These are phyloP conservation scores for Psettodes erumei DNA, from an alignment of 2,113 vertebrate genomes.

Conservation along the genomic window DNA sequence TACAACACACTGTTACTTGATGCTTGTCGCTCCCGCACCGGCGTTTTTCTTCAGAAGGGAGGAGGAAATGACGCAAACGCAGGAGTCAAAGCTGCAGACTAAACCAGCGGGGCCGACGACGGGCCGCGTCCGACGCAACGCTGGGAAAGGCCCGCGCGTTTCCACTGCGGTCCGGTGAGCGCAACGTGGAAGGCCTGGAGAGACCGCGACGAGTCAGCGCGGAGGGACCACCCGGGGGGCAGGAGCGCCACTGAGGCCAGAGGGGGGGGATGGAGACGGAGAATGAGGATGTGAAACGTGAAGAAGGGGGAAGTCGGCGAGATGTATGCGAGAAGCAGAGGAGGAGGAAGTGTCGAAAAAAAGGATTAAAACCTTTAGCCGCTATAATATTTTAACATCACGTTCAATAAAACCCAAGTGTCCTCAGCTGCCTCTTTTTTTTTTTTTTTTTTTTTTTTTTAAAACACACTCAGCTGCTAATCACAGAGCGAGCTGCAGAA, in stretches of 20 bases:
- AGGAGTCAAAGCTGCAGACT: slow-evolving; percentile 55
- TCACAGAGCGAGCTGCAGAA: neutral
- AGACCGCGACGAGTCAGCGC: slow-evolving; percentile 4
- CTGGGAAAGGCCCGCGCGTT: slow-evolving; percentile 26
- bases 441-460: too few species aligned
- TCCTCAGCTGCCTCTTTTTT: neutral
- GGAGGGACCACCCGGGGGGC: slow-evolving; percentile 51
- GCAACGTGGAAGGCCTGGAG: slow-evolving; percentile 8
- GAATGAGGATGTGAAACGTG: too few species aligned
- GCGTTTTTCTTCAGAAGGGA: neutral
- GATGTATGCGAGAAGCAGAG: neutral
- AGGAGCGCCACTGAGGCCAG: neutral
- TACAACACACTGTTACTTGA: too few species aligned
- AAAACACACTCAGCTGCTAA: neutral
- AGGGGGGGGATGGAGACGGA: neutral
- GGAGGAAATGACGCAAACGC: neutral
- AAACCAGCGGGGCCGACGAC: slow-evolving; percentile 50
- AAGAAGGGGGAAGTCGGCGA: neutral
- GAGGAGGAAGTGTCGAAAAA: neutral
- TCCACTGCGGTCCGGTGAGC: slow-evolving; percentile 22
- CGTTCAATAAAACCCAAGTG: neutral
- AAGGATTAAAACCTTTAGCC: neutral
- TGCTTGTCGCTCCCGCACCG: too few species aligned
- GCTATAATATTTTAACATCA: neutral
- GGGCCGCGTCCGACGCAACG: slow-evolving; percentile 8